phyloP scores from a whole-genome alignment of 1,140 invertebrate genomes.

The Hyles vespertilio region DNA sequence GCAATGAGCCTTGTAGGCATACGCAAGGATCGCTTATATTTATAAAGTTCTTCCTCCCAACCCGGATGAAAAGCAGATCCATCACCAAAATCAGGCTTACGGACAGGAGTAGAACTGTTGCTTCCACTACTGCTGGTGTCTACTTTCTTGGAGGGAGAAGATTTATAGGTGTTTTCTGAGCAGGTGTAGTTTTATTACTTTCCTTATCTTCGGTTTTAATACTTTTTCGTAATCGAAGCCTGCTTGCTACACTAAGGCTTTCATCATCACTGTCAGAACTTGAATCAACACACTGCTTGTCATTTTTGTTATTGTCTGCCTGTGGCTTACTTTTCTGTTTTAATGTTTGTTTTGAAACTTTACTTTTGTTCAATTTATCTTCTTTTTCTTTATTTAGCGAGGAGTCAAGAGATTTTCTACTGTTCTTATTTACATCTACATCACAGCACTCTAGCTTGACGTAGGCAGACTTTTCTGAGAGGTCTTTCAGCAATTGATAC shows the following conservation, averaged over 20 bases:
- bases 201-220: constrained; percentile 53
- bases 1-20: constrained; percentile 87
- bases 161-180: constrained; percentile 48
- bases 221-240: constrained; percentile 59
- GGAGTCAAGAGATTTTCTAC: constrained; percentile 58
- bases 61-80: constrained; percentile 85
- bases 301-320: constrained; percentile 43
- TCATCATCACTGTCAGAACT: constrained; percentile 69
- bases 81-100: constrained; percentile 82
- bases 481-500: constrained; percentile 61
- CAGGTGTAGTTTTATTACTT: constrained; percentile 30
- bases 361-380: constrained; percentile 46
- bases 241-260: constrained; percentile 53
- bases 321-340: constrained; percentile 47
- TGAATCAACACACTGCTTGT: constrained; percentile 40
- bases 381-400: constrained; percentile 47
- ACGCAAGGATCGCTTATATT: constrained; percentile 86
- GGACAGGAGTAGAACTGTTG: constrained; percentile 50
- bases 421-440: constrained; percentile 51
- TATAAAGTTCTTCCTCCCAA: constrained; percentile 88
- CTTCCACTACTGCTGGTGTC: constrained; percentile 52
- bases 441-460: constrained; percentile 68
- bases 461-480: constrained; percentile 65
- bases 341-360: constrained; percentile 35
- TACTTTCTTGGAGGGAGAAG: constrained; percentile 55